phyloP scores from a whole-genome alignment of 2,797 vertebrate species.

The Champsocephalus gunnari region DNA sequence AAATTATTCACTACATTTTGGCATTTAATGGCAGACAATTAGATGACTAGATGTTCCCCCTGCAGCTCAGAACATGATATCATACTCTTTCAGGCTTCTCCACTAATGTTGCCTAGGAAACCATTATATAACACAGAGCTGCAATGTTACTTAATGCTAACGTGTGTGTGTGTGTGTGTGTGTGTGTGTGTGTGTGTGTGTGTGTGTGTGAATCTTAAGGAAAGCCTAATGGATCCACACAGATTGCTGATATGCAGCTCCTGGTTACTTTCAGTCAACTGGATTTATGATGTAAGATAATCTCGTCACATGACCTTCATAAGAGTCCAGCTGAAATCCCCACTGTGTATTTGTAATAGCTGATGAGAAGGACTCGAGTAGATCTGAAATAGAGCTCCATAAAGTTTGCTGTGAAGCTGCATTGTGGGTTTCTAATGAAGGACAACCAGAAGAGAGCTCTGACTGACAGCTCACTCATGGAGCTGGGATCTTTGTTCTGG shows the following conservation, averaged over 20 bases:
- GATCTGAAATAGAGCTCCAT: background rate
- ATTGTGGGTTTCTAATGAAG: slow-evolving; percentile 10
- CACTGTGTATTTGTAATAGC: background rate
- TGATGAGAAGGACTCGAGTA: background rate
- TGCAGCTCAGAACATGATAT: slow-evolving; percentile 49
- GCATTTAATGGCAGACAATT: background rate
- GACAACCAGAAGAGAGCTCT: background rate
- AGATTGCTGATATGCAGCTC: background rate
- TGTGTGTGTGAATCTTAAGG: background rate
- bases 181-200: slow-evolving; percentile 17
- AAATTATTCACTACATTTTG: background rate
- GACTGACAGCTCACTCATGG: slow-evolving; percentile 5
- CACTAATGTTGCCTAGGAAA: slow-evolving; percentile 85
- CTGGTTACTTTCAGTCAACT: background rate
- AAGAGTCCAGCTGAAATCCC: background rate
- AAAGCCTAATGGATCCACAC: slow-evolving; percentile 1
- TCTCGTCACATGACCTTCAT: background rate
- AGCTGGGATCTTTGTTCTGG: background rate
- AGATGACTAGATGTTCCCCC: background rate
- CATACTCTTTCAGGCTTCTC: slow-evolving; percentile 74
- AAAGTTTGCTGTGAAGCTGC: background rate
- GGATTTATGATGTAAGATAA: background rate
- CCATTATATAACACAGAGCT: slow-evolving; percentile 82
- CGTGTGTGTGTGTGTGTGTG: slow-evolving; percentile 12
- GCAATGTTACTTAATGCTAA: slow-evolving; percentile 72